phyloP scores from a whole-genome alignment of 1,140 invertebrate genomes.

The Tetranychus urticae region DNA sequence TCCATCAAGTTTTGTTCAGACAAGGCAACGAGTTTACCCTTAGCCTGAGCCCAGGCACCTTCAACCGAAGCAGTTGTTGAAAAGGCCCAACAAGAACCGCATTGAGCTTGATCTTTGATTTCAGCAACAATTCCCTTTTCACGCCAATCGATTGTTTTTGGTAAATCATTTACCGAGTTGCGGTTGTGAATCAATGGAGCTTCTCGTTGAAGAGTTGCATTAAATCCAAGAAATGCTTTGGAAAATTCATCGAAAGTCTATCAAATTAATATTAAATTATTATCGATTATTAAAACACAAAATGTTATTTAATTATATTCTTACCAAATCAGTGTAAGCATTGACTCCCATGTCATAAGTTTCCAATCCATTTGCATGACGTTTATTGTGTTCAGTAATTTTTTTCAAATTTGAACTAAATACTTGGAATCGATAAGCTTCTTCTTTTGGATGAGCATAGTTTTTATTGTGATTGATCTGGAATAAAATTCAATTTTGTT shows the following conservation, averaged over 20 bases:
- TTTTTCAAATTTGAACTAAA: constrained; percentile 8
- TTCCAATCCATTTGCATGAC: constrained; percentile 12
- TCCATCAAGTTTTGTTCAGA: constrained; percentile 95
- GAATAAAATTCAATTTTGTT: background rate
- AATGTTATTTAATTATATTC: no score
- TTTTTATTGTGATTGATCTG: background rate
- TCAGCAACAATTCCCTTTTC: constrained; percentile 44
- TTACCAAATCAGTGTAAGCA: constrained; percentile 16
- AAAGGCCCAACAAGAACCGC: constrained; percentile 77
- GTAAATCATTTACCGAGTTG: constrained; percentile 22
- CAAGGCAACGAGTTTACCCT: constrained; percentile 56
- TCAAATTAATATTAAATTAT: no score
- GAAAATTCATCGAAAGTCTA: no score
- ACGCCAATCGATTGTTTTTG: constrained; percentile 58
- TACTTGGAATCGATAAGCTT: constrained; percentile 6
- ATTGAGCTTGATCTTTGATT: constrained; percentile 47
- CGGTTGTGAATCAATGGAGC: no score
- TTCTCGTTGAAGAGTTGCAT: no score
- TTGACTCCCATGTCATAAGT: constrained; percentile 20
- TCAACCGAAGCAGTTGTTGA: constrained; percentile 76
- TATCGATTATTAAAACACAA: no score
- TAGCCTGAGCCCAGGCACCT: constrained; percentile 74
- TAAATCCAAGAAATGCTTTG: no score
- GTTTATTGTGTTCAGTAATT: constrained; percentile 9
- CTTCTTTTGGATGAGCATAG: constrained; percentile 4